Percentiles rank a stretch among this genome's conserved stretches.
phyloP scores from a whole-genome alignment of 2,888 invertebrate species.

The Protula sp. region DNA sequence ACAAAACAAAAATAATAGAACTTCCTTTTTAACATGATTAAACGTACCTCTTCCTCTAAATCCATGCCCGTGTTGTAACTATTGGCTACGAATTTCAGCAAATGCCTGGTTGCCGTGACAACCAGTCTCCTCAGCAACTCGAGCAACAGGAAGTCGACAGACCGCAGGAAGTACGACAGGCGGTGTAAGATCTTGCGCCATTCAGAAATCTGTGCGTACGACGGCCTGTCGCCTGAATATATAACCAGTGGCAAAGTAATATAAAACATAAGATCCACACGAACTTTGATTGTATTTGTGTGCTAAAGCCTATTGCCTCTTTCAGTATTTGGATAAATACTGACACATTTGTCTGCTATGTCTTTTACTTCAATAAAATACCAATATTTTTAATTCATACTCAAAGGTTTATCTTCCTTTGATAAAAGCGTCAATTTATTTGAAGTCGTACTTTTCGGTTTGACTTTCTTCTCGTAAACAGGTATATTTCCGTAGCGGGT shows the following conservation, averaged over 20 bases:
- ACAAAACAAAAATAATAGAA: too few relatives aligned
- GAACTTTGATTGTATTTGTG: too few relatives aligned
- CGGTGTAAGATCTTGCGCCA: slow-evolving; percentile 50
- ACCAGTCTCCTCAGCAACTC: slow-evolving; percentile 50
- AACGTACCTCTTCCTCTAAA: slow-evolving; percentile 30
- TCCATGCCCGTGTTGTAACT: slow-evolving; percentile 39
- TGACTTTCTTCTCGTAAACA: slow-evolving; percentile 1
- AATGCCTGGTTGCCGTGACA: slow-evolving; percentile 36
- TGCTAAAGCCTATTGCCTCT: too few relatives aligned
- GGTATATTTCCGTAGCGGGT: slow-evolving; percentile 13
- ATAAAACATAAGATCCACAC: too few relatives aligned
- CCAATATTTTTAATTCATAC: too few relatives aligned
- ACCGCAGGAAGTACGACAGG: slow-evolving; percentile 43
- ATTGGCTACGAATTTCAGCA: slow-evolving; percentile 38
- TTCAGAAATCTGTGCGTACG: slow-evolving; percentile 49
- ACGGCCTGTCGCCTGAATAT: slow-evolving; percentile 25
- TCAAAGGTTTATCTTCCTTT: too few relatives aligned
- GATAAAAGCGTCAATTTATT: too few relatives aligned
- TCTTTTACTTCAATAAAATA: too few relatives aligned
- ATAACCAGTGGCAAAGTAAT: too few relatives aligned
- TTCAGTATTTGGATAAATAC: too few relatives aligned
- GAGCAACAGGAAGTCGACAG: slow-evolving; percentile 46
- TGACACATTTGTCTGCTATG: too few relatives aligned
- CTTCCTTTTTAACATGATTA: too few relatives aligned
- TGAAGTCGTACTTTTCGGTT: neutral